Evolutionary conservation across 2,797 vertebrate genomes (phyloP), one percentile per base, ranked within the genome.

Genomic region (Sarcoramphus papa): DNA sequence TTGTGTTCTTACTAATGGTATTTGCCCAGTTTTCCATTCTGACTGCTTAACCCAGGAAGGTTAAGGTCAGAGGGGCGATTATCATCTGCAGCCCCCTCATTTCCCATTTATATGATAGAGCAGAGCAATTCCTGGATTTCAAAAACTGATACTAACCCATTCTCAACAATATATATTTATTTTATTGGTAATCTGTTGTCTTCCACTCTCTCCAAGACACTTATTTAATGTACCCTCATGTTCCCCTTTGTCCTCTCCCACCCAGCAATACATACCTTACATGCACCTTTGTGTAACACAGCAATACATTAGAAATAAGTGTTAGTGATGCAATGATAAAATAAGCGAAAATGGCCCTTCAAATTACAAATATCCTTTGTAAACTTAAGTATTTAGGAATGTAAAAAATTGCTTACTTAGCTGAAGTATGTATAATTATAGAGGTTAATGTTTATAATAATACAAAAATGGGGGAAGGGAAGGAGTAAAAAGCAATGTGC

Each of bases 11-110:
- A 31, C n/a, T 68, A 59, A 54, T 40, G 33, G 31, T 78, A 67
- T 75, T 96, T 90, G 68, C 73, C 88, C 31, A 59, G 24, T 80
- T 95, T 92, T 94, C 10, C 60, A 80, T 94, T 93, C 33, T 41
- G 75, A 72, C 63, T 86, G 23, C 45, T 70, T 81, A 62, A 68
- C 33, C 30, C 57, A 84, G 85, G 27, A 85, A 54, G 47, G 57
- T 69, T 59, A 90, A 95, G 65, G 65, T 90, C 69, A 95, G 57
- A 94, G n/a, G 27, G 95, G 19, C 0, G 2, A 82, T 77, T 86
- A 54, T 41, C 20, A 37, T 94, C 45, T 72, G 47, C 28, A 51
- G 90, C 75, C 85, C 86, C 76, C 88, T 94, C 43, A 57, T 43
- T 80, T 92, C 70, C 75, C 57, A 63, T 41, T 85, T 89, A 43